These are phyloP conservation scores for Recurvirostra avosetta DNA, from an alignment of 2,113 vertebrate species.

Conservation along the genomic window DNA sequence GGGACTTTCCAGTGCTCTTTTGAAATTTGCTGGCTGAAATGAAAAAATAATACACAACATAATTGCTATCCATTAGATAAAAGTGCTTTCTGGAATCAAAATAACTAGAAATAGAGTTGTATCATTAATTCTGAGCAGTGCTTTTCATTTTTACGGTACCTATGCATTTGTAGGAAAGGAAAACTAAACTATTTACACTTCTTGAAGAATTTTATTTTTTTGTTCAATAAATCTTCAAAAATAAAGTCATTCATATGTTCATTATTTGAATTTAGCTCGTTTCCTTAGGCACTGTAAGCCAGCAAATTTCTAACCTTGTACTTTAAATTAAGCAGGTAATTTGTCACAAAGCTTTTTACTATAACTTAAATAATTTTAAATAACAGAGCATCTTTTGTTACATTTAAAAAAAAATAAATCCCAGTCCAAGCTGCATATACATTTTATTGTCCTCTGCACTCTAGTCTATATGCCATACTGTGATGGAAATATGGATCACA, in stretches of 20 bases:
- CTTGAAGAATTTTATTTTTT: neutral
- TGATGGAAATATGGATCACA: neutral
- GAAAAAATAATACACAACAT: neutral
- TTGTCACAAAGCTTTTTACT: neutral
- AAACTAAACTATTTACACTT: neutral
- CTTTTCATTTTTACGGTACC: neutral
- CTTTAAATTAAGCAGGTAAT: neutral
- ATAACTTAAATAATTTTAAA: neutral
- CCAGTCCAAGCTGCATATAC: neutral
- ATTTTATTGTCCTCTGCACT: neutral
- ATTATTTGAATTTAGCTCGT: neutral
- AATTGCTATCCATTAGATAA: neutral
- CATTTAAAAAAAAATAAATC: neutral
- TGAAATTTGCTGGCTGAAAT: neutral
- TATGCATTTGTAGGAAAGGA: neutral
- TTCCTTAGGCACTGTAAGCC: neutral
- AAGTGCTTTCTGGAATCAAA: neutral
- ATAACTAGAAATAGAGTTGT: neutral
- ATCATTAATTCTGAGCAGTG: neutral
- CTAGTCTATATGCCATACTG: neutral
- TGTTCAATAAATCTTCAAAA: neutral
- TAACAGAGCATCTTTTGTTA: neutral
- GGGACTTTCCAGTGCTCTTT: neutral
- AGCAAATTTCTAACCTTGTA: neutral
- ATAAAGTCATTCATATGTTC: neutral